Evolutionary conservation across 2,888 invertebrate genomes (phyloP), one percentile per base, ranked within the genome.

Genomic region (Torymus auratus): DNA sequence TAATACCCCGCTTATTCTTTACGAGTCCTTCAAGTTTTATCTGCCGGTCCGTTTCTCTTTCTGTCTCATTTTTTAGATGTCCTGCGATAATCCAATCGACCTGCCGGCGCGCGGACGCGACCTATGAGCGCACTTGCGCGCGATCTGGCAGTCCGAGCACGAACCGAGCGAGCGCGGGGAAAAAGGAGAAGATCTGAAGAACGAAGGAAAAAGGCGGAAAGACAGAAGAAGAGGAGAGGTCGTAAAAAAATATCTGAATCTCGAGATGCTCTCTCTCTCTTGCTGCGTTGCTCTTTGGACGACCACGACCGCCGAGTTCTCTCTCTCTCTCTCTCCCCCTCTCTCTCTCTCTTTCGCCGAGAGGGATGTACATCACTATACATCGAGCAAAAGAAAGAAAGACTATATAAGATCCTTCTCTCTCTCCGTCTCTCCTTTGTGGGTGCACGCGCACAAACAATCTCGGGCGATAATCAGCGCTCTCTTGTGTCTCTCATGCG

Each of bases 391-490:
- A 72, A 78, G 60, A 70, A 61, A 58, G 58, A 53, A 20, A 50
- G 58, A 67, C 62, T 56, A 55, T 56, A 55, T 17, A 68, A 68
- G 55, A 62, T 13, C 61, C 14, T 55, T 20, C 64, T 58, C 17
- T 62, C 13, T 14, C n/a, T n/a, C 28, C 67, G n/a, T 56, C 13
- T 14, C n/a, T 84, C 83, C 87, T 88, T 88, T 87, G 88, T 87
- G 41, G 55, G 86, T 20, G 20, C 20, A 2, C 86, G 41, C 41
- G 41, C 41, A 41, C 41, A 50, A n/a, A 86, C 87, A 88, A 90
- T 90, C 89, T 89, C 85, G 84, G 85, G 86, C 85, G 89, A 90
- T 90, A 90, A 90, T 90, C 90, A 90, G 89, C 84, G 86, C 85
- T 84, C 87, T 87, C 88, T 88, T 87, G 88, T 88, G 86, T 89